Evolutionary conservation across 2,797 vertebrate species (phyloP), one percentile per base, ranked within the genome.

Genomic region (Amazonetta brasiliensis): DNA sequence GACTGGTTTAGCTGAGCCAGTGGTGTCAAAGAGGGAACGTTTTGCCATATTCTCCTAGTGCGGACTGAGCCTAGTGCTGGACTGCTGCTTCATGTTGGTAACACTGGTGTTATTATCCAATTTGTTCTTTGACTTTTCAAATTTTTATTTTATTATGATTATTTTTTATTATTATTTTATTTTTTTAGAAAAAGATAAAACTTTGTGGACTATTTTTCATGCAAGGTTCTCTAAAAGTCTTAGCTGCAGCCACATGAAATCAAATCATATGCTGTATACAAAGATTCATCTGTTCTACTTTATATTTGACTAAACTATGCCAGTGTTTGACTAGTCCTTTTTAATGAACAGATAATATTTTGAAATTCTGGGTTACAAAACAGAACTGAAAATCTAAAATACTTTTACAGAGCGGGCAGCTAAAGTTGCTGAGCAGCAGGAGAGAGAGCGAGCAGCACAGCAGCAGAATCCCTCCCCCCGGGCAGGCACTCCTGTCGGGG

Each of bases 351-450:
- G 98, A 98, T 97, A 97, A 98, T 98, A 97, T 98, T 97, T 98
- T 98, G 97, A 97, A 98, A 98, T 97, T 98, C 97, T 98, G 98
- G 98, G 97, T 98, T 98, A 98, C 90, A 97, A 98, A 98, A 97
- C 97, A 98, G 98, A 98, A 98, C 98, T 98, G 98, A 98, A 98
- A 98, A 98, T 98, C 97, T 98, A 98, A 98, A 98, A 98, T 98
- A 76, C 98, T 98, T 98, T 98, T 98, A 95, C 98, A 99, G 99
- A 99, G 98, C 98, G 99, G 98, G 99, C 99, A 98, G 99, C 99
- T 97, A 99, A 99, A 98, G 99, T 99, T 97, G 99, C 99, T 80
- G 99, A 99, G 98, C 99, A 99, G 98, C 99, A 99, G 99, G 99
- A 99, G 98, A 98, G 99, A 91, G 99, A 99, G 88, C 98, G 99